Evolutionary conservation across 2,888 invertebrate genomes (phyloP).

Genomic region (Cylindroiulus punctatus): DNA sequence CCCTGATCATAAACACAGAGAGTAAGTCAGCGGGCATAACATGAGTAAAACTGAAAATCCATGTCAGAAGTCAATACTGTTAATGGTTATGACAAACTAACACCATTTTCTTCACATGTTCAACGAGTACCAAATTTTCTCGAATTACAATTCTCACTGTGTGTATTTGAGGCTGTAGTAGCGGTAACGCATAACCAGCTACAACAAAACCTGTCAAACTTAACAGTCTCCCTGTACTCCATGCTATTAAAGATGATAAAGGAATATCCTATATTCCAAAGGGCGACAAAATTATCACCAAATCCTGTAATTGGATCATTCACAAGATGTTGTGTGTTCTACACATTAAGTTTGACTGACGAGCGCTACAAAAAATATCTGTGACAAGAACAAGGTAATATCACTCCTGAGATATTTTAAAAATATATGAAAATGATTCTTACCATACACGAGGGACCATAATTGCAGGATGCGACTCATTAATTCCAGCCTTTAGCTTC

Average conservation of each 20-base stretch:
- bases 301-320: not conserved
- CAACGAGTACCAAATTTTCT: not conserved
- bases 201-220: too few relatives aligned
- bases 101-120: not conserved
- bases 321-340: not conserved
- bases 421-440: conserved; percentile 62
- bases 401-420: not conserved
- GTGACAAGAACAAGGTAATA: not conserved
- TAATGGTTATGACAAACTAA: not conserved
- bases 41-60: conserved; percentile 31
- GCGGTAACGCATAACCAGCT: too few relatives aligned
- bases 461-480: conserved; percentile 92
- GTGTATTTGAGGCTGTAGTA: not conserved
- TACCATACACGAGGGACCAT: conserved; percentile 96
- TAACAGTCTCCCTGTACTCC: too few relatives aligned
- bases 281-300: not conserved
- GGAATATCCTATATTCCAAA: too few relatives aligned
- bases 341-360: not conserved
- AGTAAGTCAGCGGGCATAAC: conserved; percentile 52
- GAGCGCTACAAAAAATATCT: not conserved
- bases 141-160: too few relatives aligned
- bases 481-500: conserved; percentile 85
- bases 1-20: conserved; percentile 63
- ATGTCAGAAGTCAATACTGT: conserved; percentile 12
- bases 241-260: too few relatives aligned